Percentiles rank a stretch among this genome's conserved stretches.
phyloP scores from a whole-genome alignment of 2,113 vertebrate species.

The Anguilla rostrata region DNA sequence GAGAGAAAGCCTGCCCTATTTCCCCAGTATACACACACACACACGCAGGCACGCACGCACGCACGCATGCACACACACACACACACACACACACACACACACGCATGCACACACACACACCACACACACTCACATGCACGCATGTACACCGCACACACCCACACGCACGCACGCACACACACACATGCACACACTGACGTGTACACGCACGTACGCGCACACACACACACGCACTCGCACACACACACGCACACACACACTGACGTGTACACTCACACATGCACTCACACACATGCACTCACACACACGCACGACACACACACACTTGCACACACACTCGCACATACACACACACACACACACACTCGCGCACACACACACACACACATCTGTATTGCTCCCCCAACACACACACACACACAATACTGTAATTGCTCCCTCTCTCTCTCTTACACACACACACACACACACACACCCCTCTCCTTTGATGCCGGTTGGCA shows the following conservation, averaged over 20 bases:
- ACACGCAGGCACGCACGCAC: neutral
- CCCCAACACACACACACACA: constrained; percentile 7
- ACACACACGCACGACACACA: constrained; percentile 1
- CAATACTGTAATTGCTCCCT: neutral
- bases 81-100: too few species aligned
- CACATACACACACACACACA: too few species aligned
- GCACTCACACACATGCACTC: constrained; percentile 2
- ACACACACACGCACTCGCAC: too few species aligned
- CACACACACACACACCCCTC: neutral
- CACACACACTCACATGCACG: neutral
- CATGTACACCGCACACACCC: too few species aligned
- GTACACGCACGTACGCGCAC: too few species aligned
- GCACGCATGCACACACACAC: too few species aligned
- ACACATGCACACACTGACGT: too few species aligned
- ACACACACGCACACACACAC: neutral
- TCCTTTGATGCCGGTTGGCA: constrained; percentile 12
- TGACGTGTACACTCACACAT: constrained; percentile 22
- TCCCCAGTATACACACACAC: neutral
- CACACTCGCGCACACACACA: neutral
- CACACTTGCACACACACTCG: neutral
- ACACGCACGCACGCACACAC: too few species aligned
- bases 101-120: neutral
- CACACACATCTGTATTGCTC: too few species aligned
- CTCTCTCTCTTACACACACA: neutral
- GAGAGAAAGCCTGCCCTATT: constrained; percentile 2